Conservation (phyloP, 2,113 vertebrate species). For the Odontophorus gujanensis region DNA sequence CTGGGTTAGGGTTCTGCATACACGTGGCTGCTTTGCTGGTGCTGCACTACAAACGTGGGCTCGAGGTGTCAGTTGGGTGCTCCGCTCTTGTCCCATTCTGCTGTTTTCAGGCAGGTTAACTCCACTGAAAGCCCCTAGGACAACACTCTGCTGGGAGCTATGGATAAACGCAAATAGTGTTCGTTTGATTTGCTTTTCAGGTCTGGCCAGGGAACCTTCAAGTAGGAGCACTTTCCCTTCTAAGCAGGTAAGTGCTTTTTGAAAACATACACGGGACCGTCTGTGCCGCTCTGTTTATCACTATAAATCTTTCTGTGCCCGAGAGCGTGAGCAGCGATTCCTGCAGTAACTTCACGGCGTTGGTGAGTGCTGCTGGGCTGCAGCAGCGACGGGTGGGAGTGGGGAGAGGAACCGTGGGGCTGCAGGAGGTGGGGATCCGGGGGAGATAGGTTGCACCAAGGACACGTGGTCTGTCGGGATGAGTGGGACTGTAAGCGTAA, state of each 20-base stretch:
- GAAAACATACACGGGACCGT: background rate
- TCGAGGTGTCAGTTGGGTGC: background rate
- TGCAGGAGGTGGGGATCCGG: background rate
- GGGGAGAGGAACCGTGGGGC: background rate
- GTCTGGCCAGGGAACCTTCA: constrained; percentile 31
- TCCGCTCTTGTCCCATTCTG: background rate
- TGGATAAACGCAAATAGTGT: constrained; percentile 17
- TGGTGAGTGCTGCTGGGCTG: background rate
- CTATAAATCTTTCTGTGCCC: constrained; percentile 11
- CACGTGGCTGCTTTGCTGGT: background rate
- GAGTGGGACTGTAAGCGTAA: accelerated
- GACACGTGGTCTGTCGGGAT: background rate
- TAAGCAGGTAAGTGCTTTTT: constrained; percentile 44
- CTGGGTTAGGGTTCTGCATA: background rate
- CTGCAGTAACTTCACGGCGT: background rate
- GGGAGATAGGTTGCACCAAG: background rate
- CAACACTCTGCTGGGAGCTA: constrained; percentile 3
- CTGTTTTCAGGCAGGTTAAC: background rate
- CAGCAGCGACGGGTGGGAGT: background rate
- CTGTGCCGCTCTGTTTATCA: background rate
- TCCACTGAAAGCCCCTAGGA: background rate
- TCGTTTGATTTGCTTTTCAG: constrained; percentile 42
- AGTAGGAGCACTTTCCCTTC: constrained; percentile 45
- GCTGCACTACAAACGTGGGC: background rate
- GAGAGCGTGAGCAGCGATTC: background rate